Evolutionary conservation across 2,797 vertebrate genomes (phyloP).

Genomic region (Sternarchorhynchus goeldii): DNA sequence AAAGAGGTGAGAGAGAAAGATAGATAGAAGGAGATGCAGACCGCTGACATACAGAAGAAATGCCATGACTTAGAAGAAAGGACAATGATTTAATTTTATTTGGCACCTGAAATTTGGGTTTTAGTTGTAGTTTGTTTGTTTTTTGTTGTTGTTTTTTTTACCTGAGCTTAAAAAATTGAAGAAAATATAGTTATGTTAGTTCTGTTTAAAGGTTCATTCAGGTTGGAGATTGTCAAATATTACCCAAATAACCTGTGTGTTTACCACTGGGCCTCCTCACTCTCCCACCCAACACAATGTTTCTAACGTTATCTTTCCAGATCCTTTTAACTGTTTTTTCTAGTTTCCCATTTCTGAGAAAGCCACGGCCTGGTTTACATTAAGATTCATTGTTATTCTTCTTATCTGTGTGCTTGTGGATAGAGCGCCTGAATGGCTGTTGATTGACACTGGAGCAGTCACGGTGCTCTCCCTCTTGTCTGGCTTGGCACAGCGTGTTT

Average conservation of each 20-base stretch:
- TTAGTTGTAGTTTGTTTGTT: too few relatives aligned
- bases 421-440: background rate
- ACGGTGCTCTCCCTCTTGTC: background rate
- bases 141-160: too few relatives aligned
- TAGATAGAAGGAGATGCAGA: too few relatives aligned
- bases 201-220: too few relatives aligned
- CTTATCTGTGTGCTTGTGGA: background rate
- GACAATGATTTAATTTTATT: too few relatives aligned
- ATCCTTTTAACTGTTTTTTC: constrained; percentile 17
- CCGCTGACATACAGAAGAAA: too few relatives aligned
- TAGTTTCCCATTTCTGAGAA: background rate
- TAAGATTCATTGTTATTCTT: background rate
- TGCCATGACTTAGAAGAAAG: too few relatives aligned
- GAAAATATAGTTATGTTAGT: too few relatives aligned
- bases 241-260: constrained; percentile 33
- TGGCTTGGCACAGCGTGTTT: background rate
- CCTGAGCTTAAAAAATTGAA: too few relatives aligned
- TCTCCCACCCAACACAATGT: background rate
- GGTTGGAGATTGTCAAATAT: background rate
- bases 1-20: too few relatives aligned
- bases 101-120: too few relatives aligned
- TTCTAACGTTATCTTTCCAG: background rate
- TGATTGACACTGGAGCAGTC: constrained; percentile 7
- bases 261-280: background rate
- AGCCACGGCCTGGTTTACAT: background rate